Conservation (phyloP, 1,140 invertebrate species). For the Plutomurus gul region DNA sequence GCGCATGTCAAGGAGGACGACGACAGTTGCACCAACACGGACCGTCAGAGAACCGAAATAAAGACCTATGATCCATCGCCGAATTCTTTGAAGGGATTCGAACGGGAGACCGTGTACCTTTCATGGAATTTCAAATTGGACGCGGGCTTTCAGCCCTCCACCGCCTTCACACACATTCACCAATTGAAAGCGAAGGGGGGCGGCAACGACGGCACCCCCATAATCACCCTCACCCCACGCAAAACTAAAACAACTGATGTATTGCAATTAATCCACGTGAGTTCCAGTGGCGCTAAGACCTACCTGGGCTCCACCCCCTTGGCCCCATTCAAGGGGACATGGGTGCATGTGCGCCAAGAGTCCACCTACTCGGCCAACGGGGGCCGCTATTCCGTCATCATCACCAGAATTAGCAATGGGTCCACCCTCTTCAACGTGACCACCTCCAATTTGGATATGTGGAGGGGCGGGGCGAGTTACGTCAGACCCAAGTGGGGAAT, state of each 20-base stretch:
- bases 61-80: slow-evolving; percentile 33
- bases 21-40: slow-evolving; percentile 31
- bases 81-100: background rate
- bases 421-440: background rate
- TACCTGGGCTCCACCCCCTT: background rate
- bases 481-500: slow-evolving; percentile 41
- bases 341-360: slow-evolving; percentile 35
- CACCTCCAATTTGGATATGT: slow-evolving; percentile 24
- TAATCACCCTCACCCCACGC: slow-evolving; percentile 46
- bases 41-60: slow-evolving; percentile 46
- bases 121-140: slow-evolving; percentile 48
- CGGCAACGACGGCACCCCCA: slow-evolving; percentile 31
- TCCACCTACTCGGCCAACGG: background rate
- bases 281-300: background rate
- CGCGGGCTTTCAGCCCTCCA: slow-evolving; percentile 38
- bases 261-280: slow-evolving; percentile 12
- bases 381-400: slow-evolving; percentile 17
- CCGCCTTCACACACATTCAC: slow-evolving; percentile 44
- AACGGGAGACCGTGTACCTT: slow-evolving; percentile 22
- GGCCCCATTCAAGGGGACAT: background rate
- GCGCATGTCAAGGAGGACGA: slow-evolving; percentile 31
- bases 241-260: background rate
- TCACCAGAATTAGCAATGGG: slow-evolving; percentile 1
- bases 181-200: slow-evolving; percentile 47
- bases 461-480: slow-evolving; percentile 33